Conservation (phyloP, 2,113 vertebrate genomes). For the Cygnus atratus region DNA sequence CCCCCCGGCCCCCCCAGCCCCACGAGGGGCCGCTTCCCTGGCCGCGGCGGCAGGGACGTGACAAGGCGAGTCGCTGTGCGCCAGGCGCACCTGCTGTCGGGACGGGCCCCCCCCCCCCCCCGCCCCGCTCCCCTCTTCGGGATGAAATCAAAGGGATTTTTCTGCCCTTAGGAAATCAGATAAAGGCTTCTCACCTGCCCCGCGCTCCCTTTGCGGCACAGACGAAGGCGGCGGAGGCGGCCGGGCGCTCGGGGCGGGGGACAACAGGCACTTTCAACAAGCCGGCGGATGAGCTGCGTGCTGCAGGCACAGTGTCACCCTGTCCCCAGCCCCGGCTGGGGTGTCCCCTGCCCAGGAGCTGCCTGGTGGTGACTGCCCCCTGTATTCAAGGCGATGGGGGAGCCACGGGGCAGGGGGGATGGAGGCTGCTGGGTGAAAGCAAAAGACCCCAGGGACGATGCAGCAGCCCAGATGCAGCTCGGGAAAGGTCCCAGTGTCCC, state of each 20-base stretch:
- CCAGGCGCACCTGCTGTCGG: slow-evolving; percentile 50
- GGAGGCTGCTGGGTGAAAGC: not conserved
- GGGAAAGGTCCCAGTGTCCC: not conserved
- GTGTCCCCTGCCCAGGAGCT: not conserved
- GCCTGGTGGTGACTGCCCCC: not conserved
- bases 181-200: slow-evolving; percentile 73
- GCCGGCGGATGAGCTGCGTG: not conserved
- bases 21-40: not conserved
- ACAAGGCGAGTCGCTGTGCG: slow-evolving; percentile 40
- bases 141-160: slow-evolving; percentile 74
- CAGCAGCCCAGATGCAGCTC: not conserved
- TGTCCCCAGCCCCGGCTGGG: not conserved
- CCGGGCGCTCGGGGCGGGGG: not conserved
- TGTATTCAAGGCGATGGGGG: too few relatives aligned
- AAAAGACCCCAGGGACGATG: rapidly evolving
- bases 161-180: slow-evolving; percentile 73
- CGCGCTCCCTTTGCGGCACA: not conserved
- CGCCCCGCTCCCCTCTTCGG: slow-evolving; percentile 24
- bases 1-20: not conserved
- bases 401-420: not conserved
- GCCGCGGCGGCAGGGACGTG: not conserved
- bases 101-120: not conserved
- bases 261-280: slow-evolving; percentile 66
- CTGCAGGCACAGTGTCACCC: not conserved
- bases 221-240: not conserved